Base-by-base conservation (phyloP, 2,888 invertebrate genomes). In the Metellina segmentata region DNA sequence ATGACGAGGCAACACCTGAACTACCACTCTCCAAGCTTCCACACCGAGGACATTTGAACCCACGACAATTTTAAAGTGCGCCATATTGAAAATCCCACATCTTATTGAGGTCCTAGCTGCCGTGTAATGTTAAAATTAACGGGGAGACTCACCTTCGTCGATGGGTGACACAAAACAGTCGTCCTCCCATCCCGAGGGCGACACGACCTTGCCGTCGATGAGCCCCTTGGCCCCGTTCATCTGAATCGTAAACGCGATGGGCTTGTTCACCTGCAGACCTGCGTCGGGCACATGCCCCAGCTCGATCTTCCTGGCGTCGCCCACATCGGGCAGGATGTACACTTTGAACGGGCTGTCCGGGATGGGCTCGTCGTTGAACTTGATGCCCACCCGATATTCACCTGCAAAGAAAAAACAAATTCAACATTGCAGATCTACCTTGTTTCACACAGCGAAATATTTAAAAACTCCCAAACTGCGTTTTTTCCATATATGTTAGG, bases 291-390 rank as follows among this genome's bases (percentile, higher is more conserved):
- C 98, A 95, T 98, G 98, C 51, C 97, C 97, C 75, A 98, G 97
- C 94, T 98, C 98, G 93, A 99, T 96, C 94, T 98, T 97, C 94
- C 98, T 97, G 13, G 99, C 98, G 95, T 99, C 99, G 16, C 98
- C 99, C 94, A 97, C 97, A 77, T 98, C 97, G 52, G 98, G 98
- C 0, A 98, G 97, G 94, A 99, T 97, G 96, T 98, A 98, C 72
- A 99, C 95, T 95, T 98, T 98, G 96, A 98, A 99, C 2, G 99
- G 99, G 0, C 99, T 99, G 95, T 99, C 99, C 0, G 99, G 99
- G 95, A 99, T 99, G 96, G 99, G 99, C 95, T 98, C 98, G 95
- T 99, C 99, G 95, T 99, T 99, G 96, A 99, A 99, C 96, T 99
- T 99, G 94, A 99, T 96, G 51, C 99, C 98, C 94, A 99, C 97